Conservation (phyloP, 2,113 vertebrate genomes). For the Herpailurus yagouaroundi region DNA sequence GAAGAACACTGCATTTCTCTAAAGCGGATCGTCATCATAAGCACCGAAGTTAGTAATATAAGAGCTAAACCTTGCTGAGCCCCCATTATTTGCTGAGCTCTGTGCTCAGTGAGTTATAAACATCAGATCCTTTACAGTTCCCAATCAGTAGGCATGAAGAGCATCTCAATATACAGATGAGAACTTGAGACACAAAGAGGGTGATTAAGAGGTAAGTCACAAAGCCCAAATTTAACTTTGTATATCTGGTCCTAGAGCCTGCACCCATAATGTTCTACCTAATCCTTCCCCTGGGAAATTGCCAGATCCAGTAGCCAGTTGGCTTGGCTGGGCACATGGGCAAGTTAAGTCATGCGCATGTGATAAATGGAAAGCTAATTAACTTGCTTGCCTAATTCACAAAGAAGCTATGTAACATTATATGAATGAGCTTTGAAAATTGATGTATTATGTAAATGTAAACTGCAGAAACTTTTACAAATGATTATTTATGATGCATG, state of each 20-base stretch:
- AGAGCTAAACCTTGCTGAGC: background rate
- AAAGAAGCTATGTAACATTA: background rate
- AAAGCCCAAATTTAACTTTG: background rate
- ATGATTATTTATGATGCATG: background rate
- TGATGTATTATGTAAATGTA: background rate
- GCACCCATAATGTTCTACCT: rapidly evolving
- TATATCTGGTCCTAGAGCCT: background rate
- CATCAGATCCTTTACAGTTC: background rate
- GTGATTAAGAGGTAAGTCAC: background rate
- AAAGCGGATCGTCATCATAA: background rate
- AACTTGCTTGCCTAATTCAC: background rate
- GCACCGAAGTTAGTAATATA: background rate
- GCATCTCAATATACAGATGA: background rate
- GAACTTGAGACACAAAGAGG: background rate
- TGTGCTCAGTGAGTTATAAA: background rate
- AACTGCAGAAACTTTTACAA: background rate
- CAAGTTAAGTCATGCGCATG: background rate
- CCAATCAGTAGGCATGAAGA: background rate
- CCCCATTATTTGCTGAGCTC: background rate
- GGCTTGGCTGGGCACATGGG: background rate
- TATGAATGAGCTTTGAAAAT: background rate
- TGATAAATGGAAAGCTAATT: background rate
- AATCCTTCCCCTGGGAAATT: background rate
- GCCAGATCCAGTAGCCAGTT: background rate
- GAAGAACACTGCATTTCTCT: background rate